Percentiles rank a stretch among this genome's conserved stretches.
phyloP scores from a whole-genome alignment of 2,113 vertebrate genomes.

The Nibea coibor region DNA sequence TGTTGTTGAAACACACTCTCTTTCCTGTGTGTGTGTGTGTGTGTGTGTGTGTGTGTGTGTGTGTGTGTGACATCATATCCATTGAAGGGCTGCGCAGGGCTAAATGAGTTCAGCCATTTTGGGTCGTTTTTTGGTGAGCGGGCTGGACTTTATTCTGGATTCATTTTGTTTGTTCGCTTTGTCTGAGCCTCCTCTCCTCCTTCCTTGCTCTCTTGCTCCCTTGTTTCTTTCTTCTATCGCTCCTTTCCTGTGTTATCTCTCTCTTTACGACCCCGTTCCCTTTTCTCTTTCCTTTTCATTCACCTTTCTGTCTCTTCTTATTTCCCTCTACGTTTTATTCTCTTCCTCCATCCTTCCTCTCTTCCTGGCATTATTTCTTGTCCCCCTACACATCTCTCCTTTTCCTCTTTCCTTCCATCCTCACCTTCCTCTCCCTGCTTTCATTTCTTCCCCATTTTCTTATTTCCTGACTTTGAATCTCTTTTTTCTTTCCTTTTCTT shows the following conservation, averaged over 20 bases:
- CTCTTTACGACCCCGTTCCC: too few relatives aligned
- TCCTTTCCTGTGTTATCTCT: too few relatives aligned
- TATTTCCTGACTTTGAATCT: not conserved
- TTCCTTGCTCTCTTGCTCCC: not conserved
- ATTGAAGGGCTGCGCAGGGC: constrained; percentile 25
- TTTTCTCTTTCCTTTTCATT: not conserved
- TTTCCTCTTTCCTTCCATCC: not conserved
- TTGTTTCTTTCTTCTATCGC: not conserved
- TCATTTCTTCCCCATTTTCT: not conserved
- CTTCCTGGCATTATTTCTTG: not conserved
- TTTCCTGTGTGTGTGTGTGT: not conserved
- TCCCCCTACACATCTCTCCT: not conserved
- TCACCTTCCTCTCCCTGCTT: not conserved
- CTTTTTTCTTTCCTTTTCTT: not conserved
- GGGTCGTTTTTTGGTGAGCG: not conserved
- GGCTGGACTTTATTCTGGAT: constrained; percentile 1
- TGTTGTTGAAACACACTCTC: constrained; percentile 34
- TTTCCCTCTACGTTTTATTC: not conserved
- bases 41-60: constrained; percentile 16
- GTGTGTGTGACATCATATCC: constrained; percentile 37
- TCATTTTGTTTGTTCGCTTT: not conserved
- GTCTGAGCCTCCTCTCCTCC: not conserved
- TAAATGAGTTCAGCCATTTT: constrained; percentile 56
- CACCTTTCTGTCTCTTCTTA: not conserved
- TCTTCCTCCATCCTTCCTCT: not conserved